Evolutionary conservation across 2,797 vertebrate genomes (phyloP).

Genomic region (Pangasius larnaudii): DNA sequence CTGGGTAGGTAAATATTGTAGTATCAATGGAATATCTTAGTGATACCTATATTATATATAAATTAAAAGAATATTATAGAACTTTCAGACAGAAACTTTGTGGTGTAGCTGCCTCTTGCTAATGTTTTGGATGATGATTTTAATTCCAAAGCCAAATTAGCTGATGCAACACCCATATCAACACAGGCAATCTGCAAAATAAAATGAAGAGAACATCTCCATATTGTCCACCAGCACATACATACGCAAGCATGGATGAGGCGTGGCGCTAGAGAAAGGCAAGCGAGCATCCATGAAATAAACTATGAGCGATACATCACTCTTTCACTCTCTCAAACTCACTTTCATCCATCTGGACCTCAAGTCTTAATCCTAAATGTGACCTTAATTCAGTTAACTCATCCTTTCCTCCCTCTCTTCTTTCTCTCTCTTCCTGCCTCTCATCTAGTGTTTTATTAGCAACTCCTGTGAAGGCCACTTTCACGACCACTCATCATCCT

Average conservation of each 20-base stretch:
- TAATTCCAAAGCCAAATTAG: constrained; percentile 14
- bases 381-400: background rate
- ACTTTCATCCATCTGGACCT: background rate
- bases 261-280: background rate
- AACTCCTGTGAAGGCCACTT: constrained; percentile 2
- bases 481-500: constrained; percentile 30
- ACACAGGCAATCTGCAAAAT: constrained; percentile 21
- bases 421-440: constrained; percentile 35
- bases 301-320: background rate
- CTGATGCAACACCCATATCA: constrained; percentile 24
- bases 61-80: background rate
- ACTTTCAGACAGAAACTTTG: background rate
- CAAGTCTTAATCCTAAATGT: background rate
- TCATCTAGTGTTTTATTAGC: constrained; percentile 7
- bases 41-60: background rate
- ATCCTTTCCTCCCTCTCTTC: background rate
- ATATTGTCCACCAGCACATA: constrained; percentile 28
- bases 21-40: background rate
- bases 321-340: background rate
- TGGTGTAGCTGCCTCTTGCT: constrained; percentile 1
- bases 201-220: constrained; percentile 42
- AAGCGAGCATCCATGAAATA: constrained; percentile 7
- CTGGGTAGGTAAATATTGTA: background rate
- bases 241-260: background rate
- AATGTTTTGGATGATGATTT: constrained; percentile 9